phyloP scores from a whole-genome alignment of 2,113 vertebrate genomes.

The Zosterops hypoxanthus region DNA sequence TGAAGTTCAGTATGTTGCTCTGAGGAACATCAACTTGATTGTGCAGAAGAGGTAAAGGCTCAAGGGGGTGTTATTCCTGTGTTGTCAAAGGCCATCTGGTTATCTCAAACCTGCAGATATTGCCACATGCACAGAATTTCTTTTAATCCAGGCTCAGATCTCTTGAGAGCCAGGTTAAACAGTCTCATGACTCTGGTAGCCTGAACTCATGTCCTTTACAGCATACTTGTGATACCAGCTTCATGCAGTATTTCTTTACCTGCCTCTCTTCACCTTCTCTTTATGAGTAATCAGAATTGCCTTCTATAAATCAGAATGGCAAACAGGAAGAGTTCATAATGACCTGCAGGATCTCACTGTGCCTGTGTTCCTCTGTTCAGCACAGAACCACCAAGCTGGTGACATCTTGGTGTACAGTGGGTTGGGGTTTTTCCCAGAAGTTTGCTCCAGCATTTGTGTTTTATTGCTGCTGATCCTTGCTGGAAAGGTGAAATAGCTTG shows the following conservation, averaged over 20 bases:
- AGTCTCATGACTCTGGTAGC: not conserved
- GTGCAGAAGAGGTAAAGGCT: conserved; percentile 92
- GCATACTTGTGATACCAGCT: not conserved
- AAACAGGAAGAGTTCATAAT: not conserved
- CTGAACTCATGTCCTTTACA: not conserved
- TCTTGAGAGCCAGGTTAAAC: not conserved
- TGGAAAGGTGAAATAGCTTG: not conserved
- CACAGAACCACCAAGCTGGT: not conserved
- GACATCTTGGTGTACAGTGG: not conserved
- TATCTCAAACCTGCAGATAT: not conserved
- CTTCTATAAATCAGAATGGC: not conserved
- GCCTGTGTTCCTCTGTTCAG: not conserved
- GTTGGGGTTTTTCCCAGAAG: not conserved
- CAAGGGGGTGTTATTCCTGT: not conserved
- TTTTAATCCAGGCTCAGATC: not conserved
- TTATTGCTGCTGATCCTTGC: not conserved
- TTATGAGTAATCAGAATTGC: not conserved
- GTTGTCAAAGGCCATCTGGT: not conserved
- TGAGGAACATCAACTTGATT: conserved; percentile 98
- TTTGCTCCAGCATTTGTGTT: not conserved
- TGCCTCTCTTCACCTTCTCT: not conserved
- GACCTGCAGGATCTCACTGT: not conserved
- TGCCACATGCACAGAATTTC: not conserved
- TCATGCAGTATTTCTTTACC: not conserved
- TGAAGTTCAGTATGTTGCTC: conserved; percentile 96